Base-by-base conservation (phyloP, 2,797 vertebrate genomes). In the Danio aesculapii region DNA sequence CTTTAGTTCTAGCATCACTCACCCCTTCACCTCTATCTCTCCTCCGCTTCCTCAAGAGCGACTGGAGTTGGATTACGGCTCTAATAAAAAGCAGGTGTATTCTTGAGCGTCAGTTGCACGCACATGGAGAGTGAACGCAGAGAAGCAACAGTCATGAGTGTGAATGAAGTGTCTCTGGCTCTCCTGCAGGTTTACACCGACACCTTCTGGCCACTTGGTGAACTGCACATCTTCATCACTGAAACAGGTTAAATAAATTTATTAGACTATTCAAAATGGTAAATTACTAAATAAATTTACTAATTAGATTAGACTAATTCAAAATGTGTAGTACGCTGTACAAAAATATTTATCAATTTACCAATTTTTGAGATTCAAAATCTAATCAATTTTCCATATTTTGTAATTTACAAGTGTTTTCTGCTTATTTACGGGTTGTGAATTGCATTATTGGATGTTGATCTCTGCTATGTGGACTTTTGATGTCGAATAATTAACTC, bases 21-120 rank as follows among this genome's bases (percentile, higher is more conserved):
- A 74, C 43, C 78, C 50, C 55, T 81, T 81, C 78, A 81, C 78
- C 78, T 81, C 78, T 57, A 49, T 73, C 78, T 81, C 69, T 80
- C 59, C 69, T 80, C 70, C 44, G 61, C 69, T 66, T 81, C 52
- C 70, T 57, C 66, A 66, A 74, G 14, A 58, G 19, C 21, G 43
- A 58, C 59, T 64, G 61, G 70, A 66, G 78, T 81, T 57, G 70
- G 50, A 73, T 81, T 81, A 74, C 78, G 6, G 3, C 21, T 67
- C 69, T 73, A 58, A 81, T 81, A 53, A 58, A 57, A 64, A 74
- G 63, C 78, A 81, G 70, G 78, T 81, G 78, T 43, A 57, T 80
- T 74, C 52, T 49, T 66, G 49, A 80, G 70, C 43, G 8, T 73
- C 52, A 55, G 50, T 49, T 73, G 70, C 78, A 74, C 78, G 70